phyloP scores from a whole-genome alignment of 2,888 invertebrate genomes.

The Vandiemenella viatica region DNA sequence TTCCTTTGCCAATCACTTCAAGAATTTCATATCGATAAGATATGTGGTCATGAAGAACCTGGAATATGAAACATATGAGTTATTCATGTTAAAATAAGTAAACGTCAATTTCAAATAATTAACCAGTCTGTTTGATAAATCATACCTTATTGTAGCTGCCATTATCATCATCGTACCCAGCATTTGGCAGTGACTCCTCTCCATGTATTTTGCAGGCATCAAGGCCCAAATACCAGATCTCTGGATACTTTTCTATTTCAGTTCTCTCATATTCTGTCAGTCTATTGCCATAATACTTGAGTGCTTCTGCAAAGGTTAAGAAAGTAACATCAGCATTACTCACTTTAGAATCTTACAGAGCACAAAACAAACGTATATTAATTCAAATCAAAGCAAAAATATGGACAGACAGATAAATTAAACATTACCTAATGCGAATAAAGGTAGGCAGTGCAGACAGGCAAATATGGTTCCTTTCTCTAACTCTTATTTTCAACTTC shows the following conservation, averaged over 20 bases:
- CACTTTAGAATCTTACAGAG: too few relatives aligned
- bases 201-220: constrained; percentile 76
- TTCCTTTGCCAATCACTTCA: constrained; percentile 96
- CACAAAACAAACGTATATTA: too few relatives aligned
- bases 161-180: constrained; percentile 82
- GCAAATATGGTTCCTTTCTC: too few relatives aligned
- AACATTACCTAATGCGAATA: too few relatives aligned
- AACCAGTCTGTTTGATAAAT: too few relatives aligned
- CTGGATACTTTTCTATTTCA: constrained; percentile 81
- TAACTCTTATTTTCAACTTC: too few relatives aligned
- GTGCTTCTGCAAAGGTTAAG: constrained; percentile 47
- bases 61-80: too few relatives aligned
- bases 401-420: too few relatives aligned
- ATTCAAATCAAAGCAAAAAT: too few relatives aligned
- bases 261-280: constrained; percentile 80
- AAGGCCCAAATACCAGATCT: constrained; percentile 86
- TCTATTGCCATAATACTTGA: constrained; percentile 67
- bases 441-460: too few relatives aligned
- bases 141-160: constrained; percentile 88
- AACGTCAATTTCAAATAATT: too few relatives aligned
- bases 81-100: too few relatives aligned
- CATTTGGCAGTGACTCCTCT: constrained; percentile 64
- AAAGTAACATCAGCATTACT: not conserved
- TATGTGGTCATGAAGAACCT: constrained; percentile 92
- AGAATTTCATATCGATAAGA: constrained; percentile 84